A percentile compares a stretch with the other conserved stretches of the same genome.
phyloP scores from a whole-genome alignment of 1,140 invertebrate genomes.

The Maniola jurtina region DNA sequence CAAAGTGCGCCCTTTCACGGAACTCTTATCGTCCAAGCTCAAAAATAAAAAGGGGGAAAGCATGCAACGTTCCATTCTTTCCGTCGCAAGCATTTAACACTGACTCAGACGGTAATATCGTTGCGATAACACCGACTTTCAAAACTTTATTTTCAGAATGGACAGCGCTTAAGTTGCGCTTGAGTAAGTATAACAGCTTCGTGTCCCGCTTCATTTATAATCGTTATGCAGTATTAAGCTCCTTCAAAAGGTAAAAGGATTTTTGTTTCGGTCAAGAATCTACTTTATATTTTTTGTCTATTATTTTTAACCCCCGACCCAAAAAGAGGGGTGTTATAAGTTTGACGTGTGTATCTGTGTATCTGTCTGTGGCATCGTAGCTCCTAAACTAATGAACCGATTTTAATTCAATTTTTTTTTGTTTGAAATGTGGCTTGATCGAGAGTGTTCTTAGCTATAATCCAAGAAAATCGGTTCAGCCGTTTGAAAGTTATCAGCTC shows the following conservation, averaged over 20 bases:
- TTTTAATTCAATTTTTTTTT: too few relatives aligned
- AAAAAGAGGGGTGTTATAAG: too few relatives aligned
- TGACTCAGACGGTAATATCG: constrained; percentile 29
- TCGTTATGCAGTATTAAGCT: constrained; percentile 6
- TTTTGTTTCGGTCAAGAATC: too few relatives aligned
- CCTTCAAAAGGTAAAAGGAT: not conserved
- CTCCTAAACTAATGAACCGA: too few relatives aligned
- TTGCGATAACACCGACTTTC: constrained; percentile 34
- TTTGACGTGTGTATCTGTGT: too few relatives aligned
- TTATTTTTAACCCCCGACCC: too few relatives aligned
- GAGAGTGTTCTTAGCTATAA: too few relatives aligned
- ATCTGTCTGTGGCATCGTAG: too few relatives aligned
- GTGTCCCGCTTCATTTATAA: constrained; percentile 13
- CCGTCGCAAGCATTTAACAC: constrained; percentile 36
- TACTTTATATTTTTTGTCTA: too few relatives aligned
- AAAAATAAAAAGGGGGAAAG: constrained; percentile 26
- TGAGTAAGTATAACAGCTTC: constrained; percentile 21
- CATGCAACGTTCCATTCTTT: constrained; percentile 30
- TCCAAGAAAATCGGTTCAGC: too few relatives aligned
- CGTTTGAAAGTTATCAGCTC: too few relatives aligned
- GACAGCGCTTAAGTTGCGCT: constrained; percentile 26
- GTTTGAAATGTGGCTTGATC: too few relatives aligned
- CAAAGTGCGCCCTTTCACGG: constrained; percentile 19
- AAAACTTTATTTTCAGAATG: constrained; percentile 37
- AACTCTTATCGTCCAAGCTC: constrained; percentile 25